Base-by-base conservation (phyloP, 1,140 invertebrate species). In the Hyles vespertilio region DNA sequence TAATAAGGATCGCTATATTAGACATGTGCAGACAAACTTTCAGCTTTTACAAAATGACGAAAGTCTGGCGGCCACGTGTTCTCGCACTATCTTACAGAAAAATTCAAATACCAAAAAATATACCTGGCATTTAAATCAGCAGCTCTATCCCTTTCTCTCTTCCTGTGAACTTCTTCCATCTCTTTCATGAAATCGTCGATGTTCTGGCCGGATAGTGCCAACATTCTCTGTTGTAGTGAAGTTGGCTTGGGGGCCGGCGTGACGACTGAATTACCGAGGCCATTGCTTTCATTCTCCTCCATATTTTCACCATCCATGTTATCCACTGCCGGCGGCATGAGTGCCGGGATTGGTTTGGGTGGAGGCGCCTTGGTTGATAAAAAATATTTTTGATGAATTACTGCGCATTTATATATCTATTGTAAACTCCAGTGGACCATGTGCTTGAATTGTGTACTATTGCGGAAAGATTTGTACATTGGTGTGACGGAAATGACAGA, bases 141-240 rank as follows among this genome's bases (percentile, higher is more conserved):
- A 6, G 91, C 91, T 69, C 92, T 85, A 66, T 93, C 92, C 10
- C 90, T 90, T 77, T 94, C 93, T 55, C 92, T 90, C 70, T 94
- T 95, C 65, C 93, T 94, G 70, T 96, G 94, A 0, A 95, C 95
- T 48, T 95, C 94, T 87, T 96, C 95, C 94, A 96, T 95, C 90
- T 97, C 96, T 77, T 96, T 95, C 94, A 97, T 97, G 74, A 96
- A 97, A 49, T 95, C 93, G 72, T 97, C 96, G n/a, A 97, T 95
- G 77, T 97, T 96, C 87, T 97, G 96, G 3, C 96, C 96, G 11
- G 95, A 94, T 74, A 96, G 92, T 5, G 93, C 93, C 60, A 96
- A 90, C 94, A 96, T 96, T 77, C 94, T 93, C 63, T 96, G 94
- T 69, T 96, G 95, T 8, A 96, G 75, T 1, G 92, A 92, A 1